Conservation (phyloP, 2,888 invertebrate species). For the Hemistola chrysoprasaria region DNA sequence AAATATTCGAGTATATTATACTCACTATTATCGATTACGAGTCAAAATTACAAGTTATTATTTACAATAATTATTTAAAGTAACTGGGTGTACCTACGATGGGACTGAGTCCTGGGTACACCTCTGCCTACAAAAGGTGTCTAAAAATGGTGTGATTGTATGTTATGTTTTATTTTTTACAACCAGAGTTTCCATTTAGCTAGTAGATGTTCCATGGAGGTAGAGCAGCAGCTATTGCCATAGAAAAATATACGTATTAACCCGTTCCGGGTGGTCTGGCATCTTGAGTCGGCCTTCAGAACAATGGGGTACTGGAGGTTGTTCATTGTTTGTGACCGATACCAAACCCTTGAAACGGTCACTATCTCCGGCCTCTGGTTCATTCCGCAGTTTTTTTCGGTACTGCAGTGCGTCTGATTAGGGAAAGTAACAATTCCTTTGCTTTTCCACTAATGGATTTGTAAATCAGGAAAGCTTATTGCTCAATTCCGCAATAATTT, state of each 20-base stretch:
- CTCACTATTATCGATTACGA: too few species aligned
- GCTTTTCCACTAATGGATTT: constrained; percentile 6
- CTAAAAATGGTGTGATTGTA: constrained; percentile 17
- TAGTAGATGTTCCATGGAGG: constrained; percentile 18
- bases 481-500: constrained; percentile 59
- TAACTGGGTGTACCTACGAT: too few species aligned
- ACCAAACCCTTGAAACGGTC: constrained; percentile 4
- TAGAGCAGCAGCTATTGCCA: constrained; percentile 3
- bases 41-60: too few species aligned
- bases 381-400: constrained; percentile 10
- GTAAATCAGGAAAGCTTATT: constrained; percentile 43
- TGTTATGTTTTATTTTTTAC: constrained; percentile 26
- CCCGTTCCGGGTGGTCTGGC: constrained; percentile 47
- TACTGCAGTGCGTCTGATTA: constrained; percentile 15
- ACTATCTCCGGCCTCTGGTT: constrained; percentile 1
- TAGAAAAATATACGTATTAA: constrained; percentile 34
- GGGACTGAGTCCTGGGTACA: too few species aligned
- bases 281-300: constrained; percentile 52
- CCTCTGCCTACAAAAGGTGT: constrained; percentile 11
- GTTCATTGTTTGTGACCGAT: constrained; percentile 12
- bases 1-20: too few species aligned
- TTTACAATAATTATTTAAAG: too few species aligned
- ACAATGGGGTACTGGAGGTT: constrained; percentile 41
- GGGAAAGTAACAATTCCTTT: constrained; percentile 18
- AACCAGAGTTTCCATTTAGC: constrained; percentile 31